Evolutionary conservation across 53 echinoderm and acorn worm genomes (phyloP).

Genomic region (Paelopatides confundens): DNA sequence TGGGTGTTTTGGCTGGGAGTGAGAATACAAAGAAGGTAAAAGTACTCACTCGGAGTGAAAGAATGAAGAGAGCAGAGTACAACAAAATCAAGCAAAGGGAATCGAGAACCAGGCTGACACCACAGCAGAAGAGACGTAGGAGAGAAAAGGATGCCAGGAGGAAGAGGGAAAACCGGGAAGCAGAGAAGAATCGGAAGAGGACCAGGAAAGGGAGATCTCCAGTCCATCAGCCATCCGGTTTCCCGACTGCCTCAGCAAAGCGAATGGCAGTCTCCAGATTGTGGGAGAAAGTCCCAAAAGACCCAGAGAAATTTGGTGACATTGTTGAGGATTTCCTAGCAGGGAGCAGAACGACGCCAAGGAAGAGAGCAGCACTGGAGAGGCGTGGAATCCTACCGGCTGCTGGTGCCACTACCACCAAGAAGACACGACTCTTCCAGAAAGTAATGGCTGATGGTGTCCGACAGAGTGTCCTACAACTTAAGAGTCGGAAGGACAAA

Average conservation of each 20-base stretch:
- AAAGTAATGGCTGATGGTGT: background rate
- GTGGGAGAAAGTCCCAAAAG: slow-evolving; percentile 26
- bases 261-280: slow-evolving; percentile 26
- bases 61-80: background rate
- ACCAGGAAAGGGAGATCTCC: too few species aligned
- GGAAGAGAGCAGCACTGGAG: slow-evolving; percentile 11
- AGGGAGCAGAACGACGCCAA: slow-evolving; percentile 13
- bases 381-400: background rate
- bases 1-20: background rate
- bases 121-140: background rate
- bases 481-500: slow-evolving; percentile 17
- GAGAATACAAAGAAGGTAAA: background rate
- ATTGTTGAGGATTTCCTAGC: slow-evolving; percentile 9
- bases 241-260: slow-evolving; percentile 12
- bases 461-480: background rate
- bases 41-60: slow-evolving; percentile 18
- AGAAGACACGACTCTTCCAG: slow-evolving; percentile 4
- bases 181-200: background rate
- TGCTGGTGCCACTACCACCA: background rate
- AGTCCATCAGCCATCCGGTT: background rate
- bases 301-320: slow-evolving; percentile 33
- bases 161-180: background rate
- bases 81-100: background rate
- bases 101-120: background rate
- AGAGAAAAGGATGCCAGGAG: background rate